Evolutionary conservation across 2,113 vertebrate genomes (phyloP).

Genomic region (Triplophysa tibetana): DNA sequence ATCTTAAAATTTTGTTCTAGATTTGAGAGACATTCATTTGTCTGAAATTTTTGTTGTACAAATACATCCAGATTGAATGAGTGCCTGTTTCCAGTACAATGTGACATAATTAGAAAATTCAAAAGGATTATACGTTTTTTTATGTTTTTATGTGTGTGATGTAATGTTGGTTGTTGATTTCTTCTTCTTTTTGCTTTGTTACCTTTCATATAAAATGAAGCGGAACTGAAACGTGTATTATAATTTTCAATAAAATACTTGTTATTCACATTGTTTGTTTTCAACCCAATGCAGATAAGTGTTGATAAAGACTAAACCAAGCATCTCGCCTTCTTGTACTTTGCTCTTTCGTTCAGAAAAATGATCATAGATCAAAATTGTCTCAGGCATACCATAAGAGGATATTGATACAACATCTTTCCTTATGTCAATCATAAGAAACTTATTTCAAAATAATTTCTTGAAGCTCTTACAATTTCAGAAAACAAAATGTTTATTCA

Average conservation of each 20-base stretch:
- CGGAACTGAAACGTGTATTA: neutral
- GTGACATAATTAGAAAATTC: neutral
- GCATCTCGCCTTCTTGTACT: neutral
- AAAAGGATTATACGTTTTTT: no score
- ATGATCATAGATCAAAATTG: neutral
- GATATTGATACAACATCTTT: no score
- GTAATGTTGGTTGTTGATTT: neutral
- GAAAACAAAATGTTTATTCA: no score
- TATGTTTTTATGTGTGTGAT: neutral
- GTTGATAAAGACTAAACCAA: neutral
- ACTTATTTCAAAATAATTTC: no score
- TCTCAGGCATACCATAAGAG: no score
- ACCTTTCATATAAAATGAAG: neutral
- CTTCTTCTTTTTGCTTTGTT: neutral
- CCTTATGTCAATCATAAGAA: no score
- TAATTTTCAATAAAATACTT: neutral
- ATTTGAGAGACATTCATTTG: constrained; percentile 57
- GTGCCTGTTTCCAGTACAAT: neutral
- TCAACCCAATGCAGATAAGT: neutral
- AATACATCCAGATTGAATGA: no score
- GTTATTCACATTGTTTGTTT: neutral
- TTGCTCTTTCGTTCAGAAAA: constrained; percentile 13
- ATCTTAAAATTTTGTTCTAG: constrained; percentile 50
- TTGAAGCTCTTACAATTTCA: no score
- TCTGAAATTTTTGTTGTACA: neutral